Evolutionary conservation across 2,113 vertebrate genomes (phyloP).

Genomic region (Thamnaconus septentrionalis): DNA sequence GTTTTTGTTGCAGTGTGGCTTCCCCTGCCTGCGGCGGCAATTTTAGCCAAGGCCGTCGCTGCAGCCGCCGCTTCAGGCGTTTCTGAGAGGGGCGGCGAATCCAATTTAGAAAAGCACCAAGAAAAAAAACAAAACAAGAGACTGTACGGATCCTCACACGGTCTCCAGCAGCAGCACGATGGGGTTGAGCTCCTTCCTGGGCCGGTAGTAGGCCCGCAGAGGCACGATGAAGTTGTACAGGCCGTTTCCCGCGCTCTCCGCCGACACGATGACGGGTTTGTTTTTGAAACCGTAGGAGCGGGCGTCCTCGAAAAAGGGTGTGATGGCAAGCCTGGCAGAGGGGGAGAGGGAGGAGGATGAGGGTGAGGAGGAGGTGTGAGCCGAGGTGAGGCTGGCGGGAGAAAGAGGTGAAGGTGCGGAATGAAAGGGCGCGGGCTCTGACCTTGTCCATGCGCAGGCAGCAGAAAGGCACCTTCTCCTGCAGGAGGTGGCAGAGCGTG

Average conservation of each 20-base stretch:
- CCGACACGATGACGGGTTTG: conserved; percentile 83
- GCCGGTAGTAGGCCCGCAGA: conserved; percentile 81
- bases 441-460: conserved; percentile 84
- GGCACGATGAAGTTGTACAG: conserved; percentile 86
- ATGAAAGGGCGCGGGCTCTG: too few relatives aligned
- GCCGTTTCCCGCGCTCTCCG: conserved; percentile 82
- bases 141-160: conserved; percentile 64
- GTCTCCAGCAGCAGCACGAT: conserved; percentile 82
- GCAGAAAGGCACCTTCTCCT: conserved; percentile 83
- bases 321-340: conserved; percentile 75
- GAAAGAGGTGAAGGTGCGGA: too few relatives aligned
- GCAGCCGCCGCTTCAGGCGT: too few relatives aligned
- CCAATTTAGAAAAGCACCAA: not conserved
- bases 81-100: too few relatives aligned
- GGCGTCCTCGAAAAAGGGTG: conserved; percentile 79
- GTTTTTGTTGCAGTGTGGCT: too few relatives aligned
- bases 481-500: conserved; percentile 81
- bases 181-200: conserved; percentile 82
- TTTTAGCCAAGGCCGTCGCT: too few relatives aligned
- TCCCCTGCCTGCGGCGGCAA: too few relatives aligned
- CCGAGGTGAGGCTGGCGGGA: too few relatives aligned
- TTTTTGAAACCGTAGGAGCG: conserved; percentile 83
- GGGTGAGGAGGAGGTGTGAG: not conserved
- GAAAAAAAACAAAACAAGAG: not conserved
- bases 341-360: not conserved